phyloP scores from a whole-genome alignment of 2,797 vertebrate species.

The Oceanodroma leucorhoa region DNA sequence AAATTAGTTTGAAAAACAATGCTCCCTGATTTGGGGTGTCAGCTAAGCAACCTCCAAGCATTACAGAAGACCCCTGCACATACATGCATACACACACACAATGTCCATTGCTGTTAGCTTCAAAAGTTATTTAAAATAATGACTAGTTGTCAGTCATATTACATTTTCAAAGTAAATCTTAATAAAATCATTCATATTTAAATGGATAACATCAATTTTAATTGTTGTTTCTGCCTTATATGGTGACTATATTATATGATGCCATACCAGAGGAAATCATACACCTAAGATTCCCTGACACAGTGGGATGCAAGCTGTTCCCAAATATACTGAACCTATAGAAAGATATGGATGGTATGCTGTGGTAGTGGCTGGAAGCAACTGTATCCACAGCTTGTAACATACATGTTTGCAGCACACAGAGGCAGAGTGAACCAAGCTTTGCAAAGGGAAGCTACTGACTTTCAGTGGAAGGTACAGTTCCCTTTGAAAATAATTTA shows the following conservation, averaged over 20 bases:
- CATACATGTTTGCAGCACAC: background rate
- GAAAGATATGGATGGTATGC: background rate
- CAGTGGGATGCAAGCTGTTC: background rate
- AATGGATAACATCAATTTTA: background rate
- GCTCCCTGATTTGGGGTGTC: slow-evolving; percentile 66
- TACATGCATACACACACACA: background rate
- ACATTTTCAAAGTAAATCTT: slow-evolving; percentile 20
- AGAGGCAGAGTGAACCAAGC: background rate
- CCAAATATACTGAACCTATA: background rate
- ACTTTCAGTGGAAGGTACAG: background rate
- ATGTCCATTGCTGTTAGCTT: slow-evolving; percentile 4
- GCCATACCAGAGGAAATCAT: background rate
- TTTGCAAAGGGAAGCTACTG: background rate
- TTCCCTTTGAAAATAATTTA: background rate
- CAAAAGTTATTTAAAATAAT: slow-evolving; percentile 46
- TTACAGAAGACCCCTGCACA: slow-evolving; percentile 22
- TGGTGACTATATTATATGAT: background rate
- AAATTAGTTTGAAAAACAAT: slow-evolving; percentile 82
- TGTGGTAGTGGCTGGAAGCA: background rate
- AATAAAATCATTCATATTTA: slow-evolving; percentile 17
- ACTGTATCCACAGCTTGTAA: background rate
- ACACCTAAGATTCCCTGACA: background rate
- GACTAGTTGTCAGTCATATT: background rate
- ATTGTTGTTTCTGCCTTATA: background rate
- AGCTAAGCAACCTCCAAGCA: slow-evolving; percentile 34